Base-by-base conservation (phyloP, 2,888 invertebrate species). In the Drosophila atripex region DNA sequence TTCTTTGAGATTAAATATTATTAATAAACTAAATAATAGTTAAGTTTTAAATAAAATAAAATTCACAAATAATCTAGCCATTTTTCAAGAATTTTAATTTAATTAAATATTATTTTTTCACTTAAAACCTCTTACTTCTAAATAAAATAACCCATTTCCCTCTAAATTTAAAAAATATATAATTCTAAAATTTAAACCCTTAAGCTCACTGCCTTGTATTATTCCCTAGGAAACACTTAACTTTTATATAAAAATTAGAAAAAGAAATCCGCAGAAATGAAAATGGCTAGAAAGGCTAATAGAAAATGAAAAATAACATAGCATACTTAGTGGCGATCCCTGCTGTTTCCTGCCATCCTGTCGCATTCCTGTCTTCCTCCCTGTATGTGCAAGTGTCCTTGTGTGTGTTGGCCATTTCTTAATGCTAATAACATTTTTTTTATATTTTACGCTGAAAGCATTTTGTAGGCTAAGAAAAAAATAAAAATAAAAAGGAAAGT, bases 381-480 rank as follows among this genome's bases (percentile, higher is more conserved):
- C 18, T 18, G 18, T 2, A 18, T 18, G 18, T 2, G 18, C 18
- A 2, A 18, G 18, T 18, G 5, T 30, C 4, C 43, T 1, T 18
- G n/a, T 16, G 9, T 39, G 32, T 58, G 11, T 35, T 3, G 52
- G 7, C 39, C 28, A 50, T 60, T 59, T 66, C 54, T 66, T 68
- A 80, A 76, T 70, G 78, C 68, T 85, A 78, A 80, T 80, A 76
- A 70, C 71, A 76, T 80, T 80, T 74, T 80, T 80, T 54, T 80
- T 54, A 57, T 78, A 78, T 69, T 74, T 65, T 45, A 52, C 55
- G 71, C 57, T 70, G 46, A 73, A 64, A 70, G 76, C 68, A 65
- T 71, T 71, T 71, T 54, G 32, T 23, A 23, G 39, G 53, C 49
- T 32, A 45, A 18, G 46, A 54, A 50, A 45, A 52, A 46, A 51